These are phyloP conservation scores for Microcebus jonahi DNA, from an alignment of 2,113 vertebrate species.

Conservation along the genomic window DNA sequence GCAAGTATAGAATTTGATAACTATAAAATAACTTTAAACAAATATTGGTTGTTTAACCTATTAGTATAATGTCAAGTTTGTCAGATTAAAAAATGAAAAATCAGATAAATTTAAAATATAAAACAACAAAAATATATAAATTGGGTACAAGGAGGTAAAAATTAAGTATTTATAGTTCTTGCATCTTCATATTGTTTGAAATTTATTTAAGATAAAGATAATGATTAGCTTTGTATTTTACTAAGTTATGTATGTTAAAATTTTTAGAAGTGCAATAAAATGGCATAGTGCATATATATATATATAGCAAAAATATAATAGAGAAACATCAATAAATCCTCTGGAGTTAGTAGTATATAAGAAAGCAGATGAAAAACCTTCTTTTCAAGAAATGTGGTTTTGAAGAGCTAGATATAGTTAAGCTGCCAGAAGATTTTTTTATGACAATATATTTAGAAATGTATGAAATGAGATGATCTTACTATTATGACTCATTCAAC, in stretches of 20 bases:
- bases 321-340: not conserved
- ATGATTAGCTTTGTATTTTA: not conserved
- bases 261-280: not conserved
- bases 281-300: not conserved
- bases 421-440: not conserved
- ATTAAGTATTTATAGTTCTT: not conserved
- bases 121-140: not conserved
- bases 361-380: not conserved
- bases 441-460: not conserved
- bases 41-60: not conserved
- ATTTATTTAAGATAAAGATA: not conserved
- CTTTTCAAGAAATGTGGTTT: not conserved
- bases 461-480: not conserved
- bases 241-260: not conserved
- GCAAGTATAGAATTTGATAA: not conserved
- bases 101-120: not conserved
- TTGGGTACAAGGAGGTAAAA: not conserved
- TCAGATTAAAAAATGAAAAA: not conserved
- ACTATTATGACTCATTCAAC: not conserved
- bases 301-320: not conserved
- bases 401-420: not conserved
- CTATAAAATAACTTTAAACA: not conserved
- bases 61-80: not conserved
- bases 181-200: not conserved
- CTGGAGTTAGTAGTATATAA: not conserved